Percentiles rank a stretch among this genome's conserved stretches.
These are phyloP conservation scores for Synaphobranchus kaupii DNA, from an alignment of 2,797 vertebrate genomes.

Conservation along the genomic window DNA sequence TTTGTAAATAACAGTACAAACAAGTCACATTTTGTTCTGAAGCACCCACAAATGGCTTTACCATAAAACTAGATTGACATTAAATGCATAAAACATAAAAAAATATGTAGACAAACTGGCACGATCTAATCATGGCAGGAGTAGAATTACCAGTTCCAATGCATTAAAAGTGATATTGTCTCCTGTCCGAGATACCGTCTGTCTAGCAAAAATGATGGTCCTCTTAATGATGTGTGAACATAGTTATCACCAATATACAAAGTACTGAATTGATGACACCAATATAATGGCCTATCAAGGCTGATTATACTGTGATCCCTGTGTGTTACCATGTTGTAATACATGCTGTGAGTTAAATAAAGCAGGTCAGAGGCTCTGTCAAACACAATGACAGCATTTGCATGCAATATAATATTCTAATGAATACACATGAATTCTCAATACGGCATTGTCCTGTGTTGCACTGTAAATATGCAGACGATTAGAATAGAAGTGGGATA, in stretches of 20 bases:
- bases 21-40: not conserved
- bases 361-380: not conserved
- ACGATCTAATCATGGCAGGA: not conserved
- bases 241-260: not conserved
- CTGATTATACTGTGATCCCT: not conserved
- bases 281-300: not conserved
- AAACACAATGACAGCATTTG: not conserved
- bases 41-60: conserved; percentile 2
- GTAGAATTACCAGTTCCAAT: not conserved
- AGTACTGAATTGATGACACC: not conserved
- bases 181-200: not conserved
- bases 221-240: not conserved
- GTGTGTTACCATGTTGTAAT: conserved; percentile 4
- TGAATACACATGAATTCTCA: not conserved
- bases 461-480: not conserved
- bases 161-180: not conserved
- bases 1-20: conserved; percentile 4
- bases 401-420: not conserved
- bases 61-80: not conserved
- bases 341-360: not conserved
- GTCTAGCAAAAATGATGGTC: not conserved
- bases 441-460: not conserved
- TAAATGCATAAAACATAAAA: conserved; percentile 9
- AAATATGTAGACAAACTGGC: not conserved
- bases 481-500: not conserved